These are phyloP conservation scores for Litoditis marina DNA, from an alignment of 2,888 invertebrate genomes.

Conservation along the genomic window DNA sequence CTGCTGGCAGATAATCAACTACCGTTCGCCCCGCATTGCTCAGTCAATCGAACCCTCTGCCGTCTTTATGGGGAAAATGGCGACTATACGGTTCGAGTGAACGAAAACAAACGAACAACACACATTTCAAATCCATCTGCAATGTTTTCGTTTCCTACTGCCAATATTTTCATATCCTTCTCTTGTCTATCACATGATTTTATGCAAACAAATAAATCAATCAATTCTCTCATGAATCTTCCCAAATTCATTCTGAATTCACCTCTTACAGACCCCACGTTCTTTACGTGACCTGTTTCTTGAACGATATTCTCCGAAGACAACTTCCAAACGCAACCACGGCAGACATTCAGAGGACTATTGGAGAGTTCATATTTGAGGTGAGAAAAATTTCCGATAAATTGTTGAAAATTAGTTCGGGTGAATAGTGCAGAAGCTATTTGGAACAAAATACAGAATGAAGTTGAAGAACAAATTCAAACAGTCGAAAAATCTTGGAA, in stretches of 20 bases:
- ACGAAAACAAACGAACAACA: too few relatives aligned
- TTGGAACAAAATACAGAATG: too few relatives aligned
- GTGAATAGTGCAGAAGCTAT: not conserved
- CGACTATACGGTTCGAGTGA: too few relatives aligned
- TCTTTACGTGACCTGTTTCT: conserved; percentile 37
- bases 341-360: conserved; percentile 39
- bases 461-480: too few relatives aligned
- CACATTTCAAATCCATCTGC: not conserved
- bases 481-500: too few relatives aligned
- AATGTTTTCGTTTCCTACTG: not conserved
- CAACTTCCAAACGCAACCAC: conserved; percentile 34
- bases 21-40: too few relatives aligned
- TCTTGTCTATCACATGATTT: not conserved
- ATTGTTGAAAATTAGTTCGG: not conserved
- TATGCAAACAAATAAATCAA: not conserved
- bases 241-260: not conserved
- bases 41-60: too few relatives aligned
- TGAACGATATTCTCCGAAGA: conserved; percentile 31
- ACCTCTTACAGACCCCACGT: conserved; percentile 28
- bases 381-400: conserved; percentile 9
- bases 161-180: not conserved
- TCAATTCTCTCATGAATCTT: not conserved
- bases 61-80: too few relatives aligned
- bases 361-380: conserved; percentile 43
- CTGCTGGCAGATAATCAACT: too few relatives aligned